Conservation (phyloP, 2,797 vertebrate species). For the Gymnoscopelus braueri region DNA sequence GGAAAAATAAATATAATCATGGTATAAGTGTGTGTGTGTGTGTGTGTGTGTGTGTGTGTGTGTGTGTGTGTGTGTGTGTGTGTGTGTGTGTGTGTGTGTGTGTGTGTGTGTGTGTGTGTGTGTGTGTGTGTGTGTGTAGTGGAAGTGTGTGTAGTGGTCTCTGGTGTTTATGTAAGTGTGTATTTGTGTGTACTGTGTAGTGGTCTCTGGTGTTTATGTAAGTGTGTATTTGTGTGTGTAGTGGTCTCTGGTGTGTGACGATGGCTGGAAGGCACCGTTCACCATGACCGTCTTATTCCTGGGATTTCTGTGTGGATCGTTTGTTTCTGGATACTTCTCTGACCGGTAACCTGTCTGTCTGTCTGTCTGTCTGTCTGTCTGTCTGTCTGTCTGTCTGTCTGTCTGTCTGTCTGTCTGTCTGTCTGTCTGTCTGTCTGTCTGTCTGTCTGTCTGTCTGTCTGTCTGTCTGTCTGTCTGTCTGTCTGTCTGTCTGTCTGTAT, state of each 20-base stretch:
- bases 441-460: not conserved
- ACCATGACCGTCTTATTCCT: constrained; percentile 81
- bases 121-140: no score
- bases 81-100: not conserved
- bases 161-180: not conserved
- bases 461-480: not conserved
- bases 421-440: not conserved
- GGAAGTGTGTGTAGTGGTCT: no score
- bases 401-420: not conserved
- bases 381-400: not conserved
- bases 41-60: no score
- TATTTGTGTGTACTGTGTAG: not conserved
- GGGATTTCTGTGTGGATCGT: constrained; percentile 82
- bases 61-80: not conserved
- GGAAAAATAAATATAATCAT: no score
- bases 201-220: no score
- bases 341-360: constrained; percentile 77
- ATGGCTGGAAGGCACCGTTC: constrained; percentile 84
- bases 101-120: not conserved
- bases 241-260: constrained; percentile 78
- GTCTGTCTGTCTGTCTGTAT: not conserved
- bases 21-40: not conserved
- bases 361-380: not conserved
- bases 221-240: not conserved
- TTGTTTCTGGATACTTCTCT: constrained; percentile 84